Evolutionary conservation across 2,113 vertebrate genomes (phyloP).

Genomic region (Cyphomyrus discorhynchus): DNA sequence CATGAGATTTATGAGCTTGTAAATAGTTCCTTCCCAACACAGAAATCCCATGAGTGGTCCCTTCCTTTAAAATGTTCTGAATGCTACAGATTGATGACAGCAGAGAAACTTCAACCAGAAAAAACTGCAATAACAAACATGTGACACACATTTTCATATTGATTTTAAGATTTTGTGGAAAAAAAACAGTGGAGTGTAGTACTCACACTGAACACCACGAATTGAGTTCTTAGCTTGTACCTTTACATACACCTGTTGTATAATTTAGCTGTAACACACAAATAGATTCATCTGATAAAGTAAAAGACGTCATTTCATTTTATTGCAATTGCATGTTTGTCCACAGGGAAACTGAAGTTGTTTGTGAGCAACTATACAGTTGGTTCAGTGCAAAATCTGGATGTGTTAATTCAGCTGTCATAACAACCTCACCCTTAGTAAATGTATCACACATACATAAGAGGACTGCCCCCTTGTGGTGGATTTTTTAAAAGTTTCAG

Average conservation of each 20-base stretch:
- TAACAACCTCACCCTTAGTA: background rate
- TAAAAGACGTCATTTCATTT: background rate
- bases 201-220: background rate
- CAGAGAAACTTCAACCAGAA: background rate
- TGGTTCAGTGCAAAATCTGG: background rate
- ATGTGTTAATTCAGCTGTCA: background rate
- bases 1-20: background rate
- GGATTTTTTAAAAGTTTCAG: background rate
- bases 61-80: background rate
- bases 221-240: background rate
- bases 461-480: slow-evolving; percentile 4
- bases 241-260: slow-evolving; percentile 18
- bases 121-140: background rate
- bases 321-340: background rate
- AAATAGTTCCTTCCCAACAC: background rate
- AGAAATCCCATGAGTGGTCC: background rate
- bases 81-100: background rate
- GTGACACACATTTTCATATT: background rate
- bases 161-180: background rate
- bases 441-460: background rate
- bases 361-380: background rate
- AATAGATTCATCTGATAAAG: background rate
- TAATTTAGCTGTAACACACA: slow-evolving; percentile 5
- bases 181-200: background rate
- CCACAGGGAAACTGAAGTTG: background rate